Evolutionary conservation across 2,797 vertebrate species (phyloP).

Genomic region (Zenarchopterus dispar): DNA sequence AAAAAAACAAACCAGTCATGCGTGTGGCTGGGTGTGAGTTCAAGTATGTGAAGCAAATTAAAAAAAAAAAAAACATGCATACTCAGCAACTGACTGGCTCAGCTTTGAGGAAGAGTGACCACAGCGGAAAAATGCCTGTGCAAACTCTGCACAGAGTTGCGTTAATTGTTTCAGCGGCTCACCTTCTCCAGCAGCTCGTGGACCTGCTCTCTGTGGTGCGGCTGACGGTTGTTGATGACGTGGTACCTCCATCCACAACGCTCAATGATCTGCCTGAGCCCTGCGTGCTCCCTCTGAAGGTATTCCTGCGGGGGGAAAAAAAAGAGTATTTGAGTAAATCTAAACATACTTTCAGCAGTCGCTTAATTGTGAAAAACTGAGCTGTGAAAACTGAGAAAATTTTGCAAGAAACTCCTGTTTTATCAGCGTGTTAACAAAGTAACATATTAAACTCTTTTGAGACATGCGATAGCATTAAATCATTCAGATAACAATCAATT

Average conservation of each 20-base stretch:
- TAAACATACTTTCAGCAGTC: background rate
- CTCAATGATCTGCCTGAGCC: conserved; percentile 70
- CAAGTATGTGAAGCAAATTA: conserved; percentile 5
- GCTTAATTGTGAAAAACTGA: background rate
- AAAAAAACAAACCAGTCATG: conserved; percentile 25
- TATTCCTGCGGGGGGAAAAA: conserved; percentile 61
- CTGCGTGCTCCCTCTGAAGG: conserved; percentile 61
- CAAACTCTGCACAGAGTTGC: background rate
- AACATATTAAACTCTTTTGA: no score
- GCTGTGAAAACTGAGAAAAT: background rate
- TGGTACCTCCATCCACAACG: conserved; percentile 74
- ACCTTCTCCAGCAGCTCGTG: conserved; percentile 77
- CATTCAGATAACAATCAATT: no score
- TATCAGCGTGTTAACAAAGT: no score
- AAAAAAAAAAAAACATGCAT: background rate
- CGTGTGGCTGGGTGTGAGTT: conserved; percentile 4
- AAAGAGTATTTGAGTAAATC: background rate
- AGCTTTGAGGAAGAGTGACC: no score
- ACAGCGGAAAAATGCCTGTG: background rate
- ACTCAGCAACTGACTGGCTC: background rate
- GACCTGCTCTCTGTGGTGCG: conserved; percentile 76
- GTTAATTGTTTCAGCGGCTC: conserved; percentile 13
- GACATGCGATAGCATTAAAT: no score
- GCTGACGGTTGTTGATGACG: conserved; percentile 78
- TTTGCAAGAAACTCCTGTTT: background rate